Evolutionary conservation across 2,888 invertebrate genomes (phyloP).

Genomic region (Melanargia galathea): DNA sequence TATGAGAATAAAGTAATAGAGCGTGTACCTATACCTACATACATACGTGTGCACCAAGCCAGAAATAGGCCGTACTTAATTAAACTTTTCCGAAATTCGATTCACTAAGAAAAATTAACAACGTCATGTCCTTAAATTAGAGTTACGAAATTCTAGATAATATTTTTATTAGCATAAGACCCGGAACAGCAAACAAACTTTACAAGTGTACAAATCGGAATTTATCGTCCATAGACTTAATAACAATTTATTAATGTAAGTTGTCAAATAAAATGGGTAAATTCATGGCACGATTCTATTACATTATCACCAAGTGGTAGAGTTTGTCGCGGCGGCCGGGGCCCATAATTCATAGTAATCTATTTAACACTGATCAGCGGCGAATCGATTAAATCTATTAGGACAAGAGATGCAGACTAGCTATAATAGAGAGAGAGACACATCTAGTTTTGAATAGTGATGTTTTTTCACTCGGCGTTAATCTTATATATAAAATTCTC

Average conservation of each 20-base stretch:
- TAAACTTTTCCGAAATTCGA: no score
- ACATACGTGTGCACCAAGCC: no score
- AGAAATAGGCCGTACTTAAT: no score
- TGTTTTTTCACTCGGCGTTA: no score
- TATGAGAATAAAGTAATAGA: no score
- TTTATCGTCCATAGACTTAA: slow-evolving; percentile 21
- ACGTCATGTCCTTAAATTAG: background rate
- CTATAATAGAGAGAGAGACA: slow-evolving; percentile 3
- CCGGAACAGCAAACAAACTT: slow-evolving; percentile 8
- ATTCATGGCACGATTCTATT: slow-evolving; percentile 33
- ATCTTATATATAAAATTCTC: no score
- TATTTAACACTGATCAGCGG: slow-evolving; percentile 47
- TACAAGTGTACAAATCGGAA: slow-evolving; percentile 18
- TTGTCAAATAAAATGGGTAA: slow-evolving; percentile 33
- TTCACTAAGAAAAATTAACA: no score
- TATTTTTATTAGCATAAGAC: slow-evolving; percentile 4
- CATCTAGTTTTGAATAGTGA: background rate
- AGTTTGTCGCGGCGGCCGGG: slow-evolving; percentile 28
- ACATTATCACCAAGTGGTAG: slow-evolving; percentile 30
- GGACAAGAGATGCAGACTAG: slow-evolving; percentile 28
- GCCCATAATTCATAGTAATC: slow-evolving; percentile 45
- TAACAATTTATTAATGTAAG: slow-evolving; percentile 29
- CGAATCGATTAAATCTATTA: slow-evolving; percentile 46
- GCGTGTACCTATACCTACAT: no score
- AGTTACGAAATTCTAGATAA: background rate